These are phyloP conservation scores for Lutjanus erythropterus DNA, from an alignment of 2,113 vertebrate genomes.

Conservation along the genomic window DNA sequence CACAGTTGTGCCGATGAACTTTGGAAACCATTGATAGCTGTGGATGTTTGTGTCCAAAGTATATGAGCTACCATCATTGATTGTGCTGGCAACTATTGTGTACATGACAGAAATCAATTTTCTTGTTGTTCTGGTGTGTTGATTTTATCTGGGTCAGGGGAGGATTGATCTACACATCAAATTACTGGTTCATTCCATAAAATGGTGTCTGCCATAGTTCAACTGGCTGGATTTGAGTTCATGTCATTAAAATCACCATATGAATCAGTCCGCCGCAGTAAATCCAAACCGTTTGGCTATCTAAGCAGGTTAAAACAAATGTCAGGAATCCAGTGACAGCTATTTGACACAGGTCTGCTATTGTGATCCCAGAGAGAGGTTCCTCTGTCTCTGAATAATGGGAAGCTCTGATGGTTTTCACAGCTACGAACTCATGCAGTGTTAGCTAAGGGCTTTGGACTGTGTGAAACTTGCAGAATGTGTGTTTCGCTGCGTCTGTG, in stretches of 20 bases:
- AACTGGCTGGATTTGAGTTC: not conserved
- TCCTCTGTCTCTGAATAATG: conserved; percentile 51
- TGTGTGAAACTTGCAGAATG: conserved; percentile 67
- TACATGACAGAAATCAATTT: conserved; percentile 18
- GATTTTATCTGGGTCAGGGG: not conserved
- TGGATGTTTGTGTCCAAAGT: not conserved
- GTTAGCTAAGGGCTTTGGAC: conserved; percentile 53
- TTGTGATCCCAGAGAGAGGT: conserved; percentile 51
- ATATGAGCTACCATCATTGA: not conserved
- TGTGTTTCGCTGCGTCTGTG: conserved; percentile 35
- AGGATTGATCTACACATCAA: not conserved
- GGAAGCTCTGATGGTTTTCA: conserved; percentile 51
- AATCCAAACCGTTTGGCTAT: not conserved
- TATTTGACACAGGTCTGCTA: conserved; percentile 44
- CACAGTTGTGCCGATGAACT: not conserved
- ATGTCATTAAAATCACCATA: not conserved
- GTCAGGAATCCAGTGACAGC: conserved; percentile 55
- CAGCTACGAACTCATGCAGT: conserved; percentile 51
- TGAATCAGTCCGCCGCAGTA: not conserved
- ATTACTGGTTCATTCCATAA: not conserved
- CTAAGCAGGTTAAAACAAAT: conserved; percentile 27
- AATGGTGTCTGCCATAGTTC: not conserved
- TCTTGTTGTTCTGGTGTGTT: not conserved
- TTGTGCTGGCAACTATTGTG: not conserved
- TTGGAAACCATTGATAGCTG: not conserved